Base-by-base conservation (phyloP, 2,113 vertebrate genomes). In the Motacilla tschutschensis region DNA sequence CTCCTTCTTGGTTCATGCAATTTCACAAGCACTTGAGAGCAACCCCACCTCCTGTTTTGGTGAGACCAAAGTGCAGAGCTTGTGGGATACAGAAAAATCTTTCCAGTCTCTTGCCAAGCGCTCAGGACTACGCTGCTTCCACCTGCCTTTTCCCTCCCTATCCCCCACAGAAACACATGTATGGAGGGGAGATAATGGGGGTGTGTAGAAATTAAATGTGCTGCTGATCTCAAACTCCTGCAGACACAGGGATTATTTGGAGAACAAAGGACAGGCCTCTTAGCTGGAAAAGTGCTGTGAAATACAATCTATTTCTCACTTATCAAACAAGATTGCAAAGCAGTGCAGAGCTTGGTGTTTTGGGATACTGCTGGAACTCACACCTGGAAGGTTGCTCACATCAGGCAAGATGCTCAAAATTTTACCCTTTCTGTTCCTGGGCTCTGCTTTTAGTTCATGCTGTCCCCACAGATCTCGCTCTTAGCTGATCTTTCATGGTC, bases 151-250 rank as follows among this genome's bases (percentile, higher is more conserved):
- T 29, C 15, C 38, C 9, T 67, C 29, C 40, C 22, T 59, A 12
- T 48, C 9, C 13, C 2, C 24, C 8, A 14, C 25, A 29, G 6
- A 77, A 72, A 33, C 16, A 36, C 38, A 26, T 0, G 0, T 24
- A 22, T 10, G 11, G 28, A 63, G 20, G 3, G 36, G 26, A 21
- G 12, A 18, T 41, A 41, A 47, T 24, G 40, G 15, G 29, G 20
- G 10, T 46, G 33, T 55, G 26, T 25, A 36, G 58, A 76, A 75
- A 59, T 21, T 50, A 28, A 35, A 76, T 1, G 0, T 25, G 59
- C 12, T 36, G 17, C 22, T 77, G 50, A 73, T 50, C 50, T 79
- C 28, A 43, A 67, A 59, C 17, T 67, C 54, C 58, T 63, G 46
- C 16, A 26, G 64, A 76, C 6, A 20, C 33, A n/a, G 33, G n/a